A percentile compares a stretch with the other conserved stretches of the same genome.
These are phyloP conservation scores for Psittacara wagleri DNA, from an alignment of 2,113 vertebrate species.

Conservation along the genomic window DNA sequence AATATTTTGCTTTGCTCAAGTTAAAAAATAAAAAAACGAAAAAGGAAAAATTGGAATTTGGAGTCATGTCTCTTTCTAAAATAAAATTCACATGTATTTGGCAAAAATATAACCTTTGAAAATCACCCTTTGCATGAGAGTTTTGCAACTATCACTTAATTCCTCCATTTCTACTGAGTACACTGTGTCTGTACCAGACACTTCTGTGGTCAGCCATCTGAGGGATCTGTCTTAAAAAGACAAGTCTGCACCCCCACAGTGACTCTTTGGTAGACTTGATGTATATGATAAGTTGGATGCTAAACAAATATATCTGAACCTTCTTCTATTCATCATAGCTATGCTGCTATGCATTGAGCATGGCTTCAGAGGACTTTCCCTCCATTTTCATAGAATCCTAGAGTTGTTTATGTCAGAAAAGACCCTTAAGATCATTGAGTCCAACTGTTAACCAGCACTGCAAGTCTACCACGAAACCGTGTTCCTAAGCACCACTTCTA, in stretches of 20 bases:
- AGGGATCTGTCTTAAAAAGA: background rate
- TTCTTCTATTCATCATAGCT: no score
- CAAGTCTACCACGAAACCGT: background rate
- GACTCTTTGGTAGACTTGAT: background rate
- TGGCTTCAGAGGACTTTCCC: background rate
- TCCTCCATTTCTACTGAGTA: background rate
- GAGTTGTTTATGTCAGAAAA: background rate
- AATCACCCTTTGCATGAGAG: background rate
- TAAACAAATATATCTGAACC: background rate
- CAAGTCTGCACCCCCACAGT: accelerated
- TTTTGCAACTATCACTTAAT: background rate
- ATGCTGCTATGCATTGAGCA: background rate
- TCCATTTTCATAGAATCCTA: background rate
- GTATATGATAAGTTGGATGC: no score
- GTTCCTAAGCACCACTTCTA: background rate
- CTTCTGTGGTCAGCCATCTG: background rate
- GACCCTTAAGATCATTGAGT: background rate
- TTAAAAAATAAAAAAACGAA: background rate
- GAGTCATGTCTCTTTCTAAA: background rate
- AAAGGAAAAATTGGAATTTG: background rate
- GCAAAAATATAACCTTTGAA: background rate
- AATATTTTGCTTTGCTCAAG: background rate
- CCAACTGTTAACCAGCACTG: background rate
- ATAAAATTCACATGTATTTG: background rate
- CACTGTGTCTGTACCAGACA: background rate